A percentile compares a stretch with the other conserved stretches of the same genome.
Conservation (phyloP, 2,113 vertebrate species). For the Cisticola juncidis region DNA sequence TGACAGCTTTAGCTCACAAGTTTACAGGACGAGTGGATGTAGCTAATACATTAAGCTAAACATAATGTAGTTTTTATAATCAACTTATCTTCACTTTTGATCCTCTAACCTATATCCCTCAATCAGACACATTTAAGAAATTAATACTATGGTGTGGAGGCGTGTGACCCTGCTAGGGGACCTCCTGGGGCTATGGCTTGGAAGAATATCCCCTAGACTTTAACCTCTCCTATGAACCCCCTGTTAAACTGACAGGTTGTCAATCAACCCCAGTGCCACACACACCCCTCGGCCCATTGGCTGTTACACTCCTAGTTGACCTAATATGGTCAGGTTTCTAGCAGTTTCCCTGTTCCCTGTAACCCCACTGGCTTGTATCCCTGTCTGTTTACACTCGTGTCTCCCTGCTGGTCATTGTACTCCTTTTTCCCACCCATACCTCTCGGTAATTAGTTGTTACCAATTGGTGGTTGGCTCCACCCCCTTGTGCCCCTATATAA, state of each 20-base stretch:
- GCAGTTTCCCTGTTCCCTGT: neutral
- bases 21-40: neutral
- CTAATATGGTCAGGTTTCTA: neutral
- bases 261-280: neutral
- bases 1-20: neutral
- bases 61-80: neutral
- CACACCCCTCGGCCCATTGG: no score
- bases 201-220: neutral
- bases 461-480: neutral
- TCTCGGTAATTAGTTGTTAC: neutral
- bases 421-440: neutral
- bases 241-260: neutral
- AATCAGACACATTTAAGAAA: neutral
- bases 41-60: neutral
- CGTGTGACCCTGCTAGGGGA: neutral
- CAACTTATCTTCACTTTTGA: neutral
- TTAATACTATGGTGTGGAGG: neutral
- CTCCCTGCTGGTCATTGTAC: neutral
- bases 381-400: neutral
- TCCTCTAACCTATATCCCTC: neutral
- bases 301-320: neutral
- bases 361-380: neutral
- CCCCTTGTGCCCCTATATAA: neutral
- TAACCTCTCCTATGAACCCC: neutral
- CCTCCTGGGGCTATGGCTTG: neutral